phyloP scores from a whole-genome alignment of 2,797 vertebrate species.

The Poeciliopsis paucimaculata region DNA sequence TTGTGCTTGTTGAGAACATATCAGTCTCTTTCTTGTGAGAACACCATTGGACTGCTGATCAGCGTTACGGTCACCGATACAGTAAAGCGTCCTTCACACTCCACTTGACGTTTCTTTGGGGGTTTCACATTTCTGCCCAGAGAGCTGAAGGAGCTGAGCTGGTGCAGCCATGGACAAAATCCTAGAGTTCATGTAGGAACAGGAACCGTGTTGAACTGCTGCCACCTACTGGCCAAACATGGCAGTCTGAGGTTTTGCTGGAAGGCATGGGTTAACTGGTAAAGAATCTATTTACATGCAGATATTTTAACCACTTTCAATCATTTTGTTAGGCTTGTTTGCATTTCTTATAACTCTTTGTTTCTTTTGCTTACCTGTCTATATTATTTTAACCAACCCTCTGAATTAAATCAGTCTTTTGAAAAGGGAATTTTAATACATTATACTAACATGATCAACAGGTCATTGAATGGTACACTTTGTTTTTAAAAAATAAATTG shows the following conservation, averaged over 20 bases:
- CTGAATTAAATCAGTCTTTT: no score
- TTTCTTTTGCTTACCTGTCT: background rate
- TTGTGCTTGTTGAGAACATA: background rate
- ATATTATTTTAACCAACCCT: background rate
- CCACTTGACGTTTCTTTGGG: background rate
- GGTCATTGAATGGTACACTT: no score
- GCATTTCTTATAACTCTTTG: background rate
- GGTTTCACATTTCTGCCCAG: background rate
- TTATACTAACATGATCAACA: background rate
- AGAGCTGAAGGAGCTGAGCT: background rate
- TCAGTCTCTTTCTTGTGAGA: background rate
- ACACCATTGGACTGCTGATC: conserved; percentile 1
- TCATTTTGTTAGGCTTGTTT: background rate
- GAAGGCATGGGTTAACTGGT: background rate
- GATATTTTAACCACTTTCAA: background rate
- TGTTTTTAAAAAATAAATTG: background rate
- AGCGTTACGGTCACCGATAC: background rate
- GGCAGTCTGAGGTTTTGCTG: background rate
- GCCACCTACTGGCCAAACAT: conserved; percentile 47
- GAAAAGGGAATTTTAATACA: background rate
- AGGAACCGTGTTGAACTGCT: conserved; percentile 37
- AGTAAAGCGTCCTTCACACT: background rate
- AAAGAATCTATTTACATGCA: background rate
- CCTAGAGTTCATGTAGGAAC: fast-evolving
- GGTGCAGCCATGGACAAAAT: background rate